Percentiles rank a stretch among this genome's conserved stretches.
phyloP scores from a whole-genome alignment of 2,888 invertebrate species.

The Melanostoma mellinum region DNA sequence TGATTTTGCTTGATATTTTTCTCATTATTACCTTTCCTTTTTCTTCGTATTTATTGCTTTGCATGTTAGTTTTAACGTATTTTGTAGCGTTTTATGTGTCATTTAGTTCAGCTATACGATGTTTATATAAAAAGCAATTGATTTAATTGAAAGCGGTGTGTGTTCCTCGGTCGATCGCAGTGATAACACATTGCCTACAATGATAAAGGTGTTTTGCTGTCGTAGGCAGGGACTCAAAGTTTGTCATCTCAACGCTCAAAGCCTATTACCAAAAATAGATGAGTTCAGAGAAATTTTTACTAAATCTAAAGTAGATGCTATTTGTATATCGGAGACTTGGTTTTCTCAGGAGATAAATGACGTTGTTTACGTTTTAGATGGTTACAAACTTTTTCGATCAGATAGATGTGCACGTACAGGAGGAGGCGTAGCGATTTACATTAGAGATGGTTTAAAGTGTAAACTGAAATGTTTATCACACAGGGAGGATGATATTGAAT shows the following conservation, averaged over 20 bases:
- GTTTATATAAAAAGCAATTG: not conserved
- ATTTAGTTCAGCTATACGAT: too few relatives aligned
- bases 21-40: too few relatives aligned
- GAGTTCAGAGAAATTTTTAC: not conserved
- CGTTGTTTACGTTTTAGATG: not conserved
- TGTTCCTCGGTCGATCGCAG: not conserved
- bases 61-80: too few relatives aligned
- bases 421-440: conserved; percentile 1
- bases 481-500: not conserved
- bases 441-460: conserved; percentile 1
- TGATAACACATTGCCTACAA: not conserved
- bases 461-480: not conserved
- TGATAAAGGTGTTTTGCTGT: not conserved
- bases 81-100: too few relatives aligned
- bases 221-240: not conserved
- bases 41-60: too few relatives aligned
- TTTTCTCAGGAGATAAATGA: not conserved
- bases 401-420: not conserved
- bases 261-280: conserved; percentile 4
- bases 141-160: not conserved
- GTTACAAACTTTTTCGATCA: conserved; percentile 6
- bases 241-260: not conserved
- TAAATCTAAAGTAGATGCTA: conserved; percentile 1
- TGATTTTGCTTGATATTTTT: too few relatives aligned
- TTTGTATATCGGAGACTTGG: conserved; percentile 10